phyloP scores from a whole-genome alignment of 1,140 invertebrate genomes.

The Drosophila burlai region DNA sequence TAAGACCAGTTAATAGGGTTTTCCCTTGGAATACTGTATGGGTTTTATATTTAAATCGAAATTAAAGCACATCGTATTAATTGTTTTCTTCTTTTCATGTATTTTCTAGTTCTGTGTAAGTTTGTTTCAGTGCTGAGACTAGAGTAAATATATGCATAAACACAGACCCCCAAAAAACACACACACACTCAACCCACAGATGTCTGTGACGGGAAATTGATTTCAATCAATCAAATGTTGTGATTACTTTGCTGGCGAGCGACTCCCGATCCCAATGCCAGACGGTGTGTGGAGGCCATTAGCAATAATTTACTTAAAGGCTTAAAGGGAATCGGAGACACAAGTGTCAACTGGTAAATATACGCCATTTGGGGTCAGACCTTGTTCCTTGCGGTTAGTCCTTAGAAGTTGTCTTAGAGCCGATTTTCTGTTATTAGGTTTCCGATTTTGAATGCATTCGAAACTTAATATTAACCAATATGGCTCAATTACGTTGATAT shows the following conservation, averaged over 20 bases:
- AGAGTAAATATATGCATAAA: slow-evolving; percentile 67
- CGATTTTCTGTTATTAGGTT: not conserved
- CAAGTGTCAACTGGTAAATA: slow-evolving; percentile 48
- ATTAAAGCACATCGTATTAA: too few relatives aligned
- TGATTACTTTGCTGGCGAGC: slow-evolving; percentile 76
- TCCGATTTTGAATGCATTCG: not conserved
- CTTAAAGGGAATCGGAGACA: slow-evolving; percentile 65
- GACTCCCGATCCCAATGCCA: slow-evolving; percentile 14
- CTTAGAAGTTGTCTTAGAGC: too few relatives aligned
- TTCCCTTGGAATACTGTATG: not conserved
- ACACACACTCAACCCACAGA: slow-evolving; percentile 25
- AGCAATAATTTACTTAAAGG: slow-evolving; percentile 81
- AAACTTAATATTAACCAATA: not conserved
- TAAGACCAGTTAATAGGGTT: not conserved
- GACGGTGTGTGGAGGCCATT: slow-evolving; percentile 65
- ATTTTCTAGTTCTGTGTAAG: not conserved
- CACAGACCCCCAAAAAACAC: slow-evolving; percentile 22
- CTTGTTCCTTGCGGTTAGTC: not conserved
- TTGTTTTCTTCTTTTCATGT: not conserved
- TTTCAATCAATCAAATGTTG: slow-evolving; percentile 84
- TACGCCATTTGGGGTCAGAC: slow-evolving; percentile 8
- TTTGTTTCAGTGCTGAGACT: slow-evolving; percentile 36
- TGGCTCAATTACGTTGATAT: not conserved
- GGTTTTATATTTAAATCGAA: not conserved
- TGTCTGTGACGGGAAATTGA: slow-evolving; percentile 81